Evolutionary conservation across 1,140 invertebrate genomes (phyloP), one percentile per base, ranked within the genome.

Genomic region (Papilio helenus): DNA sequence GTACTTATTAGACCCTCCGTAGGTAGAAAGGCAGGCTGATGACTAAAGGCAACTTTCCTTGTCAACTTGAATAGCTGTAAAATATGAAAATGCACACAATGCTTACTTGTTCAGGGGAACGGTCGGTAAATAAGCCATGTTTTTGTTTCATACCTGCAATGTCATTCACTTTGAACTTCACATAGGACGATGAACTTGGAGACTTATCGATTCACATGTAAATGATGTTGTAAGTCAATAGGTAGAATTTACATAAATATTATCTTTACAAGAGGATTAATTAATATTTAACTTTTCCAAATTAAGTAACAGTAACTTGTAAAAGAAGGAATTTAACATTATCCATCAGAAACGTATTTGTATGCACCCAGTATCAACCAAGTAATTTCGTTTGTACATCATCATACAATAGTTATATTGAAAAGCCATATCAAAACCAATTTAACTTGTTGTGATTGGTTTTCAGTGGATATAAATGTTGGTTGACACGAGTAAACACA

Each of bases 101-200:
- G 26, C 61, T 29, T 68, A 26, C 61, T 61, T 61, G 12, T 34
- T 68, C 1, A 18, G 61, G 12, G 26, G 26, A 68, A 68, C 26
- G 61, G 12, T 68, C 26, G 26, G 61, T 18, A 29, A 29, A 68
- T 68, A 16, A 34, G 14, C 26, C 16, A 68, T 68, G 9, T 68
- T 68, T 68, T 68, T 68, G 12, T 26, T 29, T 68, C 61, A 34
- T 68, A 68, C 4, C 61, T 68, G 61, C 61, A 68, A 68, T 68
- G 61, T 68, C 61, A 29, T 68, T 29, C 26, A 29, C 61, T 5
- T 29, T 68, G 61, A 68, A 68, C 61, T 16, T 68, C 16, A 68
- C 26, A 29, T 29, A 68, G 26, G 23, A 29, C 61, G 12, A 29
- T 34, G 61, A 68, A 26, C 61, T 34, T 7, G 26, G 1, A 16